Conservation (phyloP, 2,797 vertebrate genomes). For the Ataeniobius toweri region DNA sequence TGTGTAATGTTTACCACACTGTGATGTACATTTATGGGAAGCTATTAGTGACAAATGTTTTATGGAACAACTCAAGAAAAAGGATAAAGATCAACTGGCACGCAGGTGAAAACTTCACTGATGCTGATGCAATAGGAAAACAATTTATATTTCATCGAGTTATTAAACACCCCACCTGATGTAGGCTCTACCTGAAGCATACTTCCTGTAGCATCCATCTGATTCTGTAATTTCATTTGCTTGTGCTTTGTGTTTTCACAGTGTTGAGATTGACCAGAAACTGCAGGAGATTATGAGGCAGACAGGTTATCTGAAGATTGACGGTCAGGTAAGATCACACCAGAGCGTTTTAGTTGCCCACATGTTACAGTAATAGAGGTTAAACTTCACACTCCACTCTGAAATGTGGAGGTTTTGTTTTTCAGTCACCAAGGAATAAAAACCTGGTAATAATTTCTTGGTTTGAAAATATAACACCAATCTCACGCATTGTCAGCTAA, state of each 20-base stretch:
- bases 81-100: background rate
- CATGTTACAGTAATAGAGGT: background rate
- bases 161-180: background rate
- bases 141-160: too few relatives aligned
- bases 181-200: background rate
- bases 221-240: background rate
- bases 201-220: background rate
- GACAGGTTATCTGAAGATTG: constrained; percentile 92
- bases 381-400: background rate
- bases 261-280: constrained; percentile 95
- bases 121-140: too few relatives aligned
- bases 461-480: too few relatives aligned
- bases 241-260: constrained; percentile 50
- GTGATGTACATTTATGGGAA: background rate
- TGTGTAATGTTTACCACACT: background rate
- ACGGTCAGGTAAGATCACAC: constrained; percentile 86
- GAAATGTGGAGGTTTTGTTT: too few relatives aligned
- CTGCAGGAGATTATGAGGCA: constrained; percentile 97
- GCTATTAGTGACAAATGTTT: background rate
- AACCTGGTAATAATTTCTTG: too few relatives aligned
- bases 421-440: too few relatives aligned
- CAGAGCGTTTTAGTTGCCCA: background rate
- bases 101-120: too few relatives aligned
- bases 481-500: too few relatives aligned
- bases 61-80: background rate